Evolutionary conservation across 2,797 vertebrate genomes (phyloP), one percentile per base, ranked within the genome.

Genomic region (Falco concolor): DNA sequence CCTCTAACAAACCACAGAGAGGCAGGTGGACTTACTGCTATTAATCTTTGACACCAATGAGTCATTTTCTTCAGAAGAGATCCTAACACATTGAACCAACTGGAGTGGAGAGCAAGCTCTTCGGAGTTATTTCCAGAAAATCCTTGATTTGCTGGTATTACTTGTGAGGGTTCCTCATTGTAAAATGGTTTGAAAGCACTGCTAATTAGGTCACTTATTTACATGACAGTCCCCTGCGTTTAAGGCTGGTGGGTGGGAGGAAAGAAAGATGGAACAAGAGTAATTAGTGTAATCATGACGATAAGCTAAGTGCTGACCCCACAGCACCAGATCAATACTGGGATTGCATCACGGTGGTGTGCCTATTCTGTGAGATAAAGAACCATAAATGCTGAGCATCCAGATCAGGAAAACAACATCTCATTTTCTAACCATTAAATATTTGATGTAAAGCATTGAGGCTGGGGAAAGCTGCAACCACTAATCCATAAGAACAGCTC

Each of bases 121-220:
- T 42, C 3, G 52, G 53, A 88, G 28, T 12, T 49, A 57, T 34
- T 80, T 60, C 83, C 83, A 68, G 24, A 59, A 61, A 49, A 34
- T 3, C 4, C 73, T 54, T 23, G 32, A 85, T 40, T 85, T 81
- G 60, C 52, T 28, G 56, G n/a, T 22, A n/a, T 42, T 32, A 24
- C 73, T 78, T 65, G 34, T 5, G 40, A 40, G 60, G 78, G 82
- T 84, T 72, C 89, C 60, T 83, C 40, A 9, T 19, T 69, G 52
- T 7, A 78, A 85, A 69, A 65, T 0, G 7, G 27, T 36, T 60
- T 64, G 74, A 69, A 86, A 89, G 69, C 80, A 24, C 32, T 13
- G 78, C 74, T 94, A 95, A 96, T 94, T 76, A 87, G 91, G 81
- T 73, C 84, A 67, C 81, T 95, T 79, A 84, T 93, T 94, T 94